Evolutionary conservation across 2,797 vertebrate species (phyloP).

Genomic region (Melanogrammus aeglefinus): DNA sequence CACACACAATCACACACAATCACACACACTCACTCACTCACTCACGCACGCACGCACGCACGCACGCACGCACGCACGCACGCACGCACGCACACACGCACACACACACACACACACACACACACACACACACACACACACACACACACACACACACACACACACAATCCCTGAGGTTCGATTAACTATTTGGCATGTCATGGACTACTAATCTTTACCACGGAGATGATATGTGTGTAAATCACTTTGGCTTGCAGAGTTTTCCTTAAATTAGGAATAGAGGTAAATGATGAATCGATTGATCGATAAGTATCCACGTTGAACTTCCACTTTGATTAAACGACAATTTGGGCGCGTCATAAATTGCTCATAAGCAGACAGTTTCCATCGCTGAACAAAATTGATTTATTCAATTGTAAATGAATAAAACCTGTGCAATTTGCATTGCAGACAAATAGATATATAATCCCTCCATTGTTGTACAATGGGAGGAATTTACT

Average conservation of each 20-base stretch:
- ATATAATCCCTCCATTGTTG: neutral
- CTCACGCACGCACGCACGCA: neutral
- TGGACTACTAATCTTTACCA: neutral
- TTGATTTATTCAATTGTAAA: neutral
- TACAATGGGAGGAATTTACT: neutral
- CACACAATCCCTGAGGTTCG: neutral
- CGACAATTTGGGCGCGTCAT: neutral
- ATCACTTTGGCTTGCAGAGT: neutral
- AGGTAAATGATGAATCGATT: neutral
- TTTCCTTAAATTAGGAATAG: neutral
- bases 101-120: neutral
- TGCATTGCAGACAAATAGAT: neutral
- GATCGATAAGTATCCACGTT: neutral
- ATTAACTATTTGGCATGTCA: neutral
- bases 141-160: neutral
- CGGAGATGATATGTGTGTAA: neutral
- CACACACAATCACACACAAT: no score
- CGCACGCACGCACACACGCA: neutral
- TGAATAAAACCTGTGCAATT: neutral
- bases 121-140: constrained; percentile 1
- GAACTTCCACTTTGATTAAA: neutral
- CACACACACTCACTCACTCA: no score
- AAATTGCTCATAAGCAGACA: neutral
- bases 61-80: neutral
- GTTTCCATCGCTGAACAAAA: neutral